Evolutionary conservation across 2,888 invertebrate genomes (phyloP).

Genomic region (Teleiodes luculella): DNA sequence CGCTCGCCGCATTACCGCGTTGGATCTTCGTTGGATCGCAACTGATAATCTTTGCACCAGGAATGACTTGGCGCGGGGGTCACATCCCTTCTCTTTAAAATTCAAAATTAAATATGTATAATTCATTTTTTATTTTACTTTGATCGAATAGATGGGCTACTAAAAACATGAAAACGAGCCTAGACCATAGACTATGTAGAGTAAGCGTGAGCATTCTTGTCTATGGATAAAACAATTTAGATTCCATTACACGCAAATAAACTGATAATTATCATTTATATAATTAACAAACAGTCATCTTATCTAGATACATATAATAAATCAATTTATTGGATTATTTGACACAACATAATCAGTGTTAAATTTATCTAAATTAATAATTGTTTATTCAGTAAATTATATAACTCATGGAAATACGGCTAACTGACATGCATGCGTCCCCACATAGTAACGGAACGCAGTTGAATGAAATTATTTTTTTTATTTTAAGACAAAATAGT

Average conservation of each 20-base stretch:
- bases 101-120: too few relatives aligned
- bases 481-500: constrained; percentile 67
- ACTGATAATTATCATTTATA: background rate
- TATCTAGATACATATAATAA: background rate
- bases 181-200: constrained; percentile 26
- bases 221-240: constrained; percentile 37
- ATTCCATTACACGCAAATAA: constrained; percentile 40
- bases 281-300: background rate
- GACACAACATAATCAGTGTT: background rate
- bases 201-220: constrained; percentile 43
- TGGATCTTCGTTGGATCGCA: too few relatives aligned
- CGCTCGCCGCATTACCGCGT: too few relatives aligned
- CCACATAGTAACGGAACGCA: constrained; percentile 60
- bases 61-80: too few relatives aligned
- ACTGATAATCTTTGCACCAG: too few relatives aligned
- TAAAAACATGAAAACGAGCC: constrained; percentile 12
- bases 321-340: background rate
- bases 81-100: too few relatives aligned
- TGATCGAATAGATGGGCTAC: too few relatives aligned
- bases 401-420: too few relatives aligned
- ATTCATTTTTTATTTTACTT: too few relatives aligned
- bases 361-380: background rate
- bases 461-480: constrained; percentile 71
- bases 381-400: too few relatives aligned
- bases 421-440: constrained; percentile 15